Evolutionary conservation across 2,113 vertebrate species (phyloP).

Genomic region (Craseonycteris thonglongyai): DNA sequence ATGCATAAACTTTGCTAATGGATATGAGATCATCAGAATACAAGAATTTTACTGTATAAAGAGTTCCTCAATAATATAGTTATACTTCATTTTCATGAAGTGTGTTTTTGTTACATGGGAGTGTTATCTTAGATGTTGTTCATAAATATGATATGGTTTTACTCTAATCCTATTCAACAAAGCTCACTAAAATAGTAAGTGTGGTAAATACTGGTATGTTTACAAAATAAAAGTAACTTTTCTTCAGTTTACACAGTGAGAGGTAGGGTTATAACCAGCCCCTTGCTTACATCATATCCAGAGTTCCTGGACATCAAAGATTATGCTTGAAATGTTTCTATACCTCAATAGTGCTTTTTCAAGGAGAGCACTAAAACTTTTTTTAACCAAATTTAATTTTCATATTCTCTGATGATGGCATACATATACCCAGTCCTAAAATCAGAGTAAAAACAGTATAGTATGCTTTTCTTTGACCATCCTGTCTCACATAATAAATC

Average conservation of each 20-base stretch:
- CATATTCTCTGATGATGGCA: background rate
- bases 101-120: background rate
- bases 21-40: background rate
- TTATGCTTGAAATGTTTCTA: background rate
- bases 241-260: background rate
- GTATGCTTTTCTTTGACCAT: background rate
- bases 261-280: background rate
- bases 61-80: background rate
- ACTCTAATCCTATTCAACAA: background rate
- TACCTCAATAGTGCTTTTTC: background rate
- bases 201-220: background rate
- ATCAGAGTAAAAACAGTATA: background rate
- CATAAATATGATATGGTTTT: background rate
- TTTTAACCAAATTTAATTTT: background rate
- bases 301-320: background rate
- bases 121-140: background rate
- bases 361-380: background rate
- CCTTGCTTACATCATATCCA: background rate
- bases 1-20: background rate
- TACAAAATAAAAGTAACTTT: background rate
- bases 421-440: background rate
- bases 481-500: constrained; percentile 5
- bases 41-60: background rate
- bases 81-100: background rate
- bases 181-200: background rate